These are phyloP conservation scores for Mustela nigripes DNA, from an alignment of 2,113 vertebrate species.

Conservation along the genomic window DNA sequence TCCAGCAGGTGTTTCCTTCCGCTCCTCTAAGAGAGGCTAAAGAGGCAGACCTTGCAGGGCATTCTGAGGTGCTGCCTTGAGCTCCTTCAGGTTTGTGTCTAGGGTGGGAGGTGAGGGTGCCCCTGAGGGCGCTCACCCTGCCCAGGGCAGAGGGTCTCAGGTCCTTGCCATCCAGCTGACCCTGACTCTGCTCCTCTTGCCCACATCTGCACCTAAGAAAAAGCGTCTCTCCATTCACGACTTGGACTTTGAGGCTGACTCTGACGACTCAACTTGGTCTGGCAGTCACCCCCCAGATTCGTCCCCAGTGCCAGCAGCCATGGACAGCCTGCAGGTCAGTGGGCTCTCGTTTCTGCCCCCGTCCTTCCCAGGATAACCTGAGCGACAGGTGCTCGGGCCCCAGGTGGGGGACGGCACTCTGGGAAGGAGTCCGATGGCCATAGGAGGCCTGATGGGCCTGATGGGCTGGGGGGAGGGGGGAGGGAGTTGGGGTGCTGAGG, in stretches of 20 bases:
- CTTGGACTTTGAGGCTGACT: conserved; percentile 91
- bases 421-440: rapidly evolving
- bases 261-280: conserved; percentile 86
- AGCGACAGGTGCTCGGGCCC: not conserved
- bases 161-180: not conserved
- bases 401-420: rapidly evolving
- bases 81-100: not conserved
- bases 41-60: not conserved
- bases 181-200: conserved; percentile 30
- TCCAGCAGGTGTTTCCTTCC: not conserved
- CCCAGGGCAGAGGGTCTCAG: rapidly evolving
- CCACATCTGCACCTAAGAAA: conserved; percentile 87
- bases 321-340: conserved; percentile 85
- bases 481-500: rapidly evolving
- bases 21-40: not conserved
- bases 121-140: rapidly evolving
- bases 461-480: rapidly evolving
- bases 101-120: rapidly evolving
- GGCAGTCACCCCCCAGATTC: conserved; percentile 83
- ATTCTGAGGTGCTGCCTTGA: rapidly evolving
- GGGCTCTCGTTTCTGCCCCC: not conserved
- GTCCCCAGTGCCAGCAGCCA: conserved; percentile 67
- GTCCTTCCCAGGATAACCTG: not conserved
- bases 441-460: too few species aligned
- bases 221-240: conserved; percentile 93